Base-by-base conservation (phyloP, 2,888 invertebrate genomes). In the Tethea ocularis region DNA sequence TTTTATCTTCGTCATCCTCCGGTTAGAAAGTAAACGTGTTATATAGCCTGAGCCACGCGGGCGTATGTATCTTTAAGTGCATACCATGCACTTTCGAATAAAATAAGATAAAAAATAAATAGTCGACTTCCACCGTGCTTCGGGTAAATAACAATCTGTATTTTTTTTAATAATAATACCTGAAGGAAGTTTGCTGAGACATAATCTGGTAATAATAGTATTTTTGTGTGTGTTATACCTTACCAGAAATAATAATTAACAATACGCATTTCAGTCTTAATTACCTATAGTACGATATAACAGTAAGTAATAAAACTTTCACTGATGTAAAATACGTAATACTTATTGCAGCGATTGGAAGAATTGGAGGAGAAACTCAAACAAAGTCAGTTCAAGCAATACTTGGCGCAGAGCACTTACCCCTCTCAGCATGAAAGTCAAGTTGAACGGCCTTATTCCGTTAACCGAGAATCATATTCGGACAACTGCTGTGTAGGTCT, bases 321-420 rank as follows among this genome's bases (percentile, higher is more conserved):
- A 72, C 77, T 69, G 56, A 26, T 56, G 15, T 58, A 64, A 59
- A 64, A 78, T 74, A 72, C 72, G 71, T n/a, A 53, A 60, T 65
- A n/a, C n/a, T n/a, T n/a, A 71, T 80, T 78, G 61, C 77, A 91
- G 90, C 78, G 84, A 61, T 71, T 92, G 52, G 88, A 90, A 74
- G 91, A 91, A 59, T 67, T 93, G 57, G 93, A 93, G 67, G 90
- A 92, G 75, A 91, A 91, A 84, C 73, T 90, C 0, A 92, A 90
- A 64, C 90, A 91, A 62, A 87, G 73, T 59, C 86, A 91, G 64
- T 93, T 93, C 70, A 91, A 91, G 63, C 86, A 91, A 67, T 91
- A 88, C 63, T 75, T 92, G 46, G 88, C 83, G 0, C 87, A 89
- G 58, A 88, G 69, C 65, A 74, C 76, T 23, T 85, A 86, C 61